Evolutionary conservation across 2,888 invertebrate species (phyloP), one percentile per base, ranked within the genome.

Genomic region (Cybosia mesomella): DNA sequence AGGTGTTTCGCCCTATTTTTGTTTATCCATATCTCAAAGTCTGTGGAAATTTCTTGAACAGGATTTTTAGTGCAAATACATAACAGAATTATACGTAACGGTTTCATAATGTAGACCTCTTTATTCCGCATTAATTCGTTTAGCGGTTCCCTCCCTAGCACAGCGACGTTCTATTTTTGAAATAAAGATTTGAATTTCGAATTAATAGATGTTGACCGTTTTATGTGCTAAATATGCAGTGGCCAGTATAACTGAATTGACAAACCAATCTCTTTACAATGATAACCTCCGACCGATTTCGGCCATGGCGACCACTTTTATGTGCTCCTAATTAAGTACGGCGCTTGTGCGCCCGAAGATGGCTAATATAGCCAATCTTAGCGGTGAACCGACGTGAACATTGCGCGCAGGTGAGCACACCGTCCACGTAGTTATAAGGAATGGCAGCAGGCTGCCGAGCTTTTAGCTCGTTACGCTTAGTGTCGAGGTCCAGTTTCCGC

Each of bases 221-320:
- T 85, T 66, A 82, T 83, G 90, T 86, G 85, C 88, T 91, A 89
- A 92, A 91, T 91, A 91, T 89, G 85, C 86, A 87, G 74, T 83
- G 82, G 73, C 80, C 85, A 81, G 77, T 79, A 73, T 70, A 81
- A 73, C 81, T 81, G 81, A 83, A 80, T 80, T 75, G 74, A 77
- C 79, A 74, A 80, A 77, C 68, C 76, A n/a, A n/a, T n/a, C n/a
- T n/a, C n/a, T n/a, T n/a, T n/a, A n/a, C n/a, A n/a, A n/a, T n/a
- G n/a, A n/a, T n/a, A n/a, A n/a, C n/a, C n/a, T n/a, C n/a, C n/a
- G n/a, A n/a, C n/a, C n/a, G n/a, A n/a, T n/a, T n/a, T n/a, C n/a
- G n/a, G n/a, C n/a, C n/a, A n/a, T n/a, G n/a, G n/a, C n/a, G n/a
- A n/a, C n/a, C n/a, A n/a, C n/a, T n/a, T n/a, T n/a, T n/a, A n/a